phyloP scores from a whole-genome alignment of 2,888 invertebrate species.

The Eulithis testata region DNA sequence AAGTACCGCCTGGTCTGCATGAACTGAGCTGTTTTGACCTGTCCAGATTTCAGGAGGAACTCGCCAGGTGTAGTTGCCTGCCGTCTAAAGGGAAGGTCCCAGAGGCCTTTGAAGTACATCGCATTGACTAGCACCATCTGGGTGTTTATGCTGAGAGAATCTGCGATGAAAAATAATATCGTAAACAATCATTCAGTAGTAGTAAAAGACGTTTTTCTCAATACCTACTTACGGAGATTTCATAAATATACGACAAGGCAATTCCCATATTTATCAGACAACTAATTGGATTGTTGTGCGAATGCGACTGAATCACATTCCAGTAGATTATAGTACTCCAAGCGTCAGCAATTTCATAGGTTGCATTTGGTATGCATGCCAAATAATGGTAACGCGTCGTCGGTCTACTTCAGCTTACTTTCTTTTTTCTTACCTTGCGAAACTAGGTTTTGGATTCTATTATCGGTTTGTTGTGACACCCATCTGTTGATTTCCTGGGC shows the following conservation, averaged over 20 bases:
- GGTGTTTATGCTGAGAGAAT: constrained; percentile 76
- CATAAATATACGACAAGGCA: background rate
- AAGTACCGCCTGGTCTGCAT: constrained; percentile 86
- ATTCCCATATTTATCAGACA: too few species aligned
- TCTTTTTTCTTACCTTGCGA: constrained; percentile 75
- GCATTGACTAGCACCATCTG: constrained; percentile 88
- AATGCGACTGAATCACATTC: too few species aligned
- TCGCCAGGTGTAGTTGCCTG: constrained; percentile 76
- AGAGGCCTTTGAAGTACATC: constrained; percentile 89
- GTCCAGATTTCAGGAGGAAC: constrained; percentile 80
- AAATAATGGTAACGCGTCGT: too few species aligned
- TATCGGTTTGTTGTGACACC: constrained; percentile 87
- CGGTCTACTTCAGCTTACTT: too few species aligned
- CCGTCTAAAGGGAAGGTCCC: constrained; percentile 86
- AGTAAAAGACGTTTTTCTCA: too few species aligned
- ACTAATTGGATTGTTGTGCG: too few species aligned
- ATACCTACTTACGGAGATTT: background rate
- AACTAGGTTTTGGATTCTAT: constrained; percentile 86
- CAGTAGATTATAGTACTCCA: too few species aligned
- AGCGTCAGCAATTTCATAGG: too few species aligned
- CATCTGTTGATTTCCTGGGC: constrained; percentile 88
- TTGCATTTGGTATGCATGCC: too few species aligned
- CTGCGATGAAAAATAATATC: constrained; percentile 52
- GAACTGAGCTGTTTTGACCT: constrained; percentile 77
- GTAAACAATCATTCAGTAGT: background rate